phyloP scores from a whole-genome alignment of 2,888 invertebrate genomes.

The Yponomeuta cagnagella region DNA sequence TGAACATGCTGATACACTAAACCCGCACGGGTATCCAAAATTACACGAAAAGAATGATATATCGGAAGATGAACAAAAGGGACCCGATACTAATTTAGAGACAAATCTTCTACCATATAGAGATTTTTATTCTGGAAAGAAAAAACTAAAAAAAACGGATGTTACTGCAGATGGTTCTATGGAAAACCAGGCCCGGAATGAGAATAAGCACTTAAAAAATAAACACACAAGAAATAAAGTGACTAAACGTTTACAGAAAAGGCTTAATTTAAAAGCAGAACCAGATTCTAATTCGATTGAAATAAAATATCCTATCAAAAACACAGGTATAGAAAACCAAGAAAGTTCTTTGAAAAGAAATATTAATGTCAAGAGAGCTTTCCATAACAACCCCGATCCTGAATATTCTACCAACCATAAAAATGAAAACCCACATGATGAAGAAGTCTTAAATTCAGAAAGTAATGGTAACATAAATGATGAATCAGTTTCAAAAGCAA shows the following conservation, averaged over 20 bases:
- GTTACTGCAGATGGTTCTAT: background rate
- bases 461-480: background rate
- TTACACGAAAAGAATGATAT: background rate
- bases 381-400: background rate
- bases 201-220: background rate
- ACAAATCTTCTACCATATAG: background rate
- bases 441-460: background rate
- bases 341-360: background rate
- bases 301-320: background rate
- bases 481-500: background rate
- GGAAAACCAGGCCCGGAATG: background rate
- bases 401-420: background rate
- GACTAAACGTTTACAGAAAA: background rate
- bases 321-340: background rate
- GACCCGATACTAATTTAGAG: background rate
- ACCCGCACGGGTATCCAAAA: background rate
- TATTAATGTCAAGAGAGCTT: background rate
- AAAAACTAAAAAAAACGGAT: background rate
- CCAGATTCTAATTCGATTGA: background rate
- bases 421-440: background rate
- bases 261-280: background rate
- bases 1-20: background rate
- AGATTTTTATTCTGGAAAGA: background rate
- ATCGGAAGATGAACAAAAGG: background rate
- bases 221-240: background rate